Base-by-base conservation (phyloP, 2,797 vertebrate genomes). In the Bucorvus abyssinicus region DNA sequence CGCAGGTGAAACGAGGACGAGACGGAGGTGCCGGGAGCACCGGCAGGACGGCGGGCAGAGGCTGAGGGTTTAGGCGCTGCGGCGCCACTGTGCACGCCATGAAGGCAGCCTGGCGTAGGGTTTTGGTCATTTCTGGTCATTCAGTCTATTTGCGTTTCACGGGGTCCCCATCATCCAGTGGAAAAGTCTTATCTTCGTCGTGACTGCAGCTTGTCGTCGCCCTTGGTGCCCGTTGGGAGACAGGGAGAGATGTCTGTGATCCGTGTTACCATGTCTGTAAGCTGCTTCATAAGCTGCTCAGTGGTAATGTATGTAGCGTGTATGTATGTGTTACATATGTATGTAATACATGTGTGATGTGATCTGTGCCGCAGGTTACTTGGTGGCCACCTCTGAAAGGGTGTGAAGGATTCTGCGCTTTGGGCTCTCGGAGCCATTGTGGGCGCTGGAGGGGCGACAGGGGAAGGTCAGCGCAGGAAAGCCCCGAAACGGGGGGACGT, bases 1-100 rank as follows among this genome's bases (percentile, higher is more conserved):
- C 0, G 0, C 9, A 2, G 21, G 30, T 34, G 68, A 64, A 83
- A 22, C 4, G 55, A 76, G 61, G 71, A 57, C 0, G 0, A 34
- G 23, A 22, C 0, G 3, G 47, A 45, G 87, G 45, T 52, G 18
- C 38, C 38, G 57, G 42, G 47, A 59, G 49, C 49, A 27, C 29
- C n/a, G 68, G 67, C 47, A 26, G 16, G n/a, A 5, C 21, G 12
- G 23, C 47, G 32, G 24, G 22, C 49, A 63, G 69, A 50, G 34
- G 14, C 14, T 71, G 45, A 60, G 30, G n/a, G 50, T 92, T 82
- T 44, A 14, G 68, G 84, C 61, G 26, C 74, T 63, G 4, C 45
- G 29, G 44, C 2, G 3, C 38, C 47, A 44, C 44, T 1, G 0
- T 14, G 22, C 32, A 4, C 2, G 0, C 24, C 32, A 9, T 21